phyloP scores from a whole-genome alignment of 2,113 vertebrate species.

The Ophiodon elongatus region DNA sequence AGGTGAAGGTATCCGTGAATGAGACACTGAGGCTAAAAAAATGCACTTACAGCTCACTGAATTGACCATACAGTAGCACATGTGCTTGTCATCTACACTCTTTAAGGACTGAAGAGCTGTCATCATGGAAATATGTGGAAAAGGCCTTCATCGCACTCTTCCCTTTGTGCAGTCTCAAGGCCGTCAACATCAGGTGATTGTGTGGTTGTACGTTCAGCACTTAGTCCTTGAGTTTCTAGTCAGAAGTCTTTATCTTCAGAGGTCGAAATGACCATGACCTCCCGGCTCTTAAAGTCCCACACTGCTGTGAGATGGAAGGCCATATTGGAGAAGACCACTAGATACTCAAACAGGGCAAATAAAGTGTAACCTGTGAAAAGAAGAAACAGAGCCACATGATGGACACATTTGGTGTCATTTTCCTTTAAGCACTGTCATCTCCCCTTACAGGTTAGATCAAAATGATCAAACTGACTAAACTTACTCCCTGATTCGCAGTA shows the following conservation, averaged over 20 bases:
- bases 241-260: conserved; percentile 92
- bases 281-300: conserved; percentile 95
- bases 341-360: conserved; percentile 95
- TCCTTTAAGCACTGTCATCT: neutral
- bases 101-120: neutral
- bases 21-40: conserved; percentile 37
- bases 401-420: neutral
- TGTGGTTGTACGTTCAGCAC: neutral
- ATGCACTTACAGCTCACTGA: conserved; percentile 5
- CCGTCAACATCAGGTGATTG: conserved; percentile 7
- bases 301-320: conserved; percentile 96
- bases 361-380: conserved; percentile 89
- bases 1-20: conserved; percentile 34
- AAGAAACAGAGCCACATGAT: conserved; percentile 5
- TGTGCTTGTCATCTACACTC: conserved; percentile 15
- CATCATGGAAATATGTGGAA: conserved; percentile 63
- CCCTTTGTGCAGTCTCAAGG: conserved; percentile 23
- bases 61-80: conserved; percentile 1
- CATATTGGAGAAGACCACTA: conserved; percentile 96
- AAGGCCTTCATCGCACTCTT: conserved; percentile 53
- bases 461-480: conserved; percentile 53
- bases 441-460: neutral
- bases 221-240: conserved; percentile 50
- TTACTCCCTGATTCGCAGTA: conserved; percentile 95
- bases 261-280: conserved; percentile 89